Base-by-base conservation (phyloP, 2,888 invertebrate genomes). In the Phasia obesa region DNA sequence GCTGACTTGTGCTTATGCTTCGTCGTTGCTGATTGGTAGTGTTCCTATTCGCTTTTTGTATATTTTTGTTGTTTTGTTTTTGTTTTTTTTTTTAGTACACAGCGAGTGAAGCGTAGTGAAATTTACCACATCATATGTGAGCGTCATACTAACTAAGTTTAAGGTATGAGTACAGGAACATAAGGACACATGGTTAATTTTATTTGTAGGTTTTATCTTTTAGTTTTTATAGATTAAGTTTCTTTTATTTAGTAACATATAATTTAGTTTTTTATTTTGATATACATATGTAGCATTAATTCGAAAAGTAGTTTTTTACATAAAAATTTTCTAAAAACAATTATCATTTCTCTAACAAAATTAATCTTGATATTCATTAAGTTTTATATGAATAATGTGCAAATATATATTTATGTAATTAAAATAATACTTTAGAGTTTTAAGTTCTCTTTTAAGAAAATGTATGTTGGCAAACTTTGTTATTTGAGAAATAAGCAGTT, bases 21-120 rank as follows among this genome's bases (percentile, higher is more conserved):
- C 62, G 80, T 60, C 65, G 79, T 67, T 83, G 83, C 79, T 83
- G 83, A 83, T 83, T 83, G 83, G 83, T 83, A 76, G 75, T 55
- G 83, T 76, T 83, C 83, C 83, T 83, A 83, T 83, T 83, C 79
- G 78, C 70, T 75, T 83, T 71, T 74, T 70, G n/a, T 9, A 44
- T 2, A 7, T 17, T 47, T 55, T 60, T 44, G 69, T 62, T 55
- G 42, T 71, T 42, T 25, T 49, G 35, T 51, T 73, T 7, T 73
- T 53, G 57, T 59, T 69, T 3, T 21, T 44, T 15, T 62, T 47
- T 51, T 60, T 67, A 44, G 23, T 31, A 25, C 4, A 27, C 25
- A 49, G 17, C 19, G 9, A 23, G 38, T 25, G n/a, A 42, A 25
- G 23, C 19, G 25, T 49, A 65, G 55, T 47, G 35, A 19, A 31